phyloP scores from a whole-genome alignment of 2,797 vertebrate species.

The Phataginus tricuspis region DNA sequence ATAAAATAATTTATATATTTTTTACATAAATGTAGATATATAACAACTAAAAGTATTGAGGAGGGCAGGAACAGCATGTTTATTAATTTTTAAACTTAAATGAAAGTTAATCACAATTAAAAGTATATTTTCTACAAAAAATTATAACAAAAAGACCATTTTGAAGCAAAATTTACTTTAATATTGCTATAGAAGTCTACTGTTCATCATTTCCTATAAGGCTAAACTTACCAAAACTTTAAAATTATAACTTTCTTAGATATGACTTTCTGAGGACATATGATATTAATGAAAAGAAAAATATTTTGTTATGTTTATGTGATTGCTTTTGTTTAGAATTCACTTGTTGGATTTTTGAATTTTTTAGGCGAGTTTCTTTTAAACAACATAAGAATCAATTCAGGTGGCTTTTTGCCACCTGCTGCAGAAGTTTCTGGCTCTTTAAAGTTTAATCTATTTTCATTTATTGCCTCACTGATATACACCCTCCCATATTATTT shows the following conservation, averaged over 20 bases:
- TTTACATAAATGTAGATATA: background rate
- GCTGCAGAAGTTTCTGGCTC: background rate
- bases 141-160: background rate
- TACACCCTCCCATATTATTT: background rate
- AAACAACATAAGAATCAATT: background rate
- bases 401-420: background rate
- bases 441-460: background rate
- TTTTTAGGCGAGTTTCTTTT: background rate
- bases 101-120: background rate
- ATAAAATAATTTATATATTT: background rate
- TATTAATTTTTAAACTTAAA: background rate
- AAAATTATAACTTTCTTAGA: background rate
- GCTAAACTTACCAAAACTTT: background rate
- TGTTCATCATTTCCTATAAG: background rate
- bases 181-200: background rate
- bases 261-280: background rate
- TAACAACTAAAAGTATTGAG: background rate
- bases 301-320: background rate
- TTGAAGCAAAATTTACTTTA: background rate
- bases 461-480: background rate
- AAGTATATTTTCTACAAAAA: background rate
- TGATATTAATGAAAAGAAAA: background rate
- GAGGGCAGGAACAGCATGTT: background rate
- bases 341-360: background rate
- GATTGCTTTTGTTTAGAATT: background rate